These are phyloP conservation scores for Aromia moschata DNA, from an alignment of 2,888 invertebrate genomes.

Conservation along the genomic window DNA sequence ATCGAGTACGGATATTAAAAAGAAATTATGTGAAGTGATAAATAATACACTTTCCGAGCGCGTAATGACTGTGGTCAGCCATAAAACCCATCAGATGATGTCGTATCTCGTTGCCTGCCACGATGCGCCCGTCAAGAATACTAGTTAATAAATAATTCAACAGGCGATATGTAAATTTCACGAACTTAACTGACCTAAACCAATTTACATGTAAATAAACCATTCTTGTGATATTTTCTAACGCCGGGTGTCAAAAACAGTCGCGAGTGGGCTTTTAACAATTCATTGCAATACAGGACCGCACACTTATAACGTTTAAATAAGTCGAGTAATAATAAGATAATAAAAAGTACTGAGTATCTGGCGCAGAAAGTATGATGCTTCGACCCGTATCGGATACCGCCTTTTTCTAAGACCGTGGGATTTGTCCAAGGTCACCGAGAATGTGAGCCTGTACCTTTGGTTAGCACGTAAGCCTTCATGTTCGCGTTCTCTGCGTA, in stretches of 20 bases:
- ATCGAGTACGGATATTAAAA: not conserved
- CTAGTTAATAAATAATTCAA: constrained; percentile 44
- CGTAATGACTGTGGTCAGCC: constrained; percentile 16
- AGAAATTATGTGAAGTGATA: constrained; percentile 22
- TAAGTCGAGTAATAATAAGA: too few species aligned
- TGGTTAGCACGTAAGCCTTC: too few species aligned
- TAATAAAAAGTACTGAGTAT: too few species aligned
- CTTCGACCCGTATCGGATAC: too few species aligned
- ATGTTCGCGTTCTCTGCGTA: too few species aligned
- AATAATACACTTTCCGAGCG: constrained; percentile 19
- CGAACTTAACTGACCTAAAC: constrained; percentile 15
- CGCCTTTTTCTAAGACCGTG: too few species aligned
- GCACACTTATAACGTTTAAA: not conserved
- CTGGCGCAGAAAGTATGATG: too few species aligned
- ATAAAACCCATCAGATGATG: constrained; percentile 21
- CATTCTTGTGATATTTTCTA: constrained; percentile 5
- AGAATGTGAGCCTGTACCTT: too few species aligned
- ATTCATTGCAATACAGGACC: too few species aligned
- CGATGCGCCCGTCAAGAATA: constrained; percentile 35
- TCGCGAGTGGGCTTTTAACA: too few species aligned
- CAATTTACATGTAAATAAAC: constrained; percentile 22
- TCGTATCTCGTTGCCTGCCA: constrained; percentile 26
- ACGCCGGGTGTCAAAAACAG: constrained; percentile 7
- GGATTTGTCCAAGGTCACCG: too few species aligned
- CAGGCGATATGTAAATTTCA: constrained; percentile 28